Percentiles rank a stretch among this genome's conserved stretches.
Conservation (phyloP, 1,140 invertebrate species). For the Periplaneta americana region DNA sequence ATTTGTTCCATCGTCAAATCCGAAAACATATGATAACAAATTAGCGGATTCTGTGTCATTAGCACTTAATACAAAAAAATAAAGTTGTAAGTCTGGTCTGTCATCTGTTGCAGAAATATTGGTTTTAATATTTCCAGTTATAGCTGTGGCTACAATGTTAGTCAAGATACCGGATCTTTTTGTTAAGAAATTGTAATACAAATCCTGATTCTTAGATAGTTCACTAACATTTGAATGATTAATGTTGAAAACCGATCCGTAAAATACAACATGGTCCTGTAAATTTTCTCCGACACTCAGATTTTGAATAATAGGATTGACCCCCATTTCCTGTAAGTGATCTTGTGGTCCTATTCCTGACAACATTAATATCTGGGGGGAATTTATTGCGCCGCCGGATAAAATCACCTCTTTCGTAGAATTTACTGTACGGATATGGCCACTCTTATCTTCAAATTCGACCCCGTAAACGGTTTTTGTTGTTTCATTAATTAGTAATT, state of each 20-base stretch:
- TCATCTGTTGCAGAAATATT: constrained; percentile 37
- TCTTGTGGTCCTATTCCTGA: constrained; percentile 67
- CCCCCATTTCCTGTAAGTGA: constrained; percentile 59
- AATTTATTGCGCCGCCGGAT: constrained; percentile 61
- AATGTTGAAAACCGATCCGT: constrained; percentile 50
- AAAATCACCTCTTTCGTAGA: constrained; percentile 60
- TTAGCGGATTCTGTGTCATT: not conserved
- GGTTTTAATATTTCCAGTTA: constrained; percentile 42
- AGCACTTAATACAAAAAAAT: constrained; percentile 32
- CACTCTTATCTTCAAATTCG: constrained; percentile 49
- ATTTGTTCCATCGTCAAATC: constrained; percentile 3
- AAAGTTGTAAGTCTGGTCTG: constrained; percentile 71
- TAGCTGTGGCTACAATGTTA: constrained; percentile 45
- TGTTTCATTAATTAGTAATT: constrained; percentile 55
- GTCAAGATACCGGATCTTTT: constrained; percentile 40
- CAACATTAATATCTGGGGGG: constrained; percentile 63
- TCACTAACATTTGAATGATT: constrained; percentile 30
- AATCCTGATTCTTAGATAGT: constrained; percentile 20
- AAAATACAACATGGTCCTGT: constrained; percentile 66
- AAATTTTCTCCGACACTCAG: constrained; percentile 62
- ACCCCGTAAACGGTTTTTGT: constrained; percentile 56
- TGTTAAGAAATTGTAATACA: constrained; percentile 37
- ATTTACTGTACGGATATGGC: constrained; percentile 37
- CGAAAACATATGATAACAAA: constrained; percentile 20
- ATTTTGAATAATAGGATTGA: constrained; percentile 53